A percentile compares a stretch with the other conserved stretches of the same genome.
phyloP scores from a whole-genome alignment of 2,113 vertebrate species.

The Oceanites oceanicus region DNA sequence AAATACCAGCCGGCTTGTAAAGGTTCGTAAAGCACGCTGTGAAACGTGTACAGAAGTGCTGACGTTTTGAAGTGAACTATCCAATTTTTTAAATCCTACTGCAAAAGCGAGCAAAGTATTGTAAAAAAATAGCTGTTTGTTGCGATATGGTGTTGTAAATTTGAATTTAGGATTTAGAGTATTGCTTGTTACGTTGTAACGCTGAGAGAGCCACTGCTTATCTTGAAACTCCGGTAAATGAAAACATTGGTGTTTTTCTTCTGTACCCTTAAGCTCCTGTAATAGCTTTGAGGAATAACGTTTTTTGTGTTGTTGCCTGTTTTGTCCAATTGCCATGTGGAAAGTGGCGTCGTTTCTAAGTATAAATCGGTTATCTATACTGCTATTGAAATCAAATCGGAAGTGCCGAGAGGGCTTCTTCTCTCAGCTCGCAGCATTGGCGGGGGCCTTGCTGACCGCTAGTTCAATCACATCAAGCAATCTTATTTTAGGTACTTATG shows the following conservation, averaged over 20 bases:
- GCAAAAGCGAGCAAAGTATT: background rate
- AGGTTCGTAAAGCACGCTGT: background rate
- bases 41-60: background rate
- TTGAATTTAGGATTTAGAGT: background rate
- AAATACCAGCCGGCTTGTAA: background rate
- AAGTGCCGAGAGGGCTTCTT: background rate
- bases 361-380: background rate
- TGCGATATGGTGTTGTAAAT: background rate
- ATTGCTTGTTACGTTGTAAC: background rate
- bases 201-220: background rate
- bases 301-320: background rate
- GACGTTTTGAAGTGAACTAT: background rate
- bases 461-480: background rate
- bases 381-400: background rate
- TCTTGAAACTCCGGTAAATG: background rate
- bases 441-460: background rate
- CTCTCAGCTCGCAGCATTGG: background rate
- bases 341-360: background rate
- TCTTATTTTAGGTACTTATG: background rate
- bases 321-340: fast-evolving
- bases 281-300: background rate
- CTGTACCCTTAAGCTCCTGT: background rate
- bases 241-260: background rate
- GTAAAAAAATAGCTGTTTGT: background rate
- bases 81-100: background rate